Evolutionary conservation across 2,113 vertebrate species (phyloP), one percentile per base, ranked within the genome.

Genomic region (Daboia siamensis): DNA sequence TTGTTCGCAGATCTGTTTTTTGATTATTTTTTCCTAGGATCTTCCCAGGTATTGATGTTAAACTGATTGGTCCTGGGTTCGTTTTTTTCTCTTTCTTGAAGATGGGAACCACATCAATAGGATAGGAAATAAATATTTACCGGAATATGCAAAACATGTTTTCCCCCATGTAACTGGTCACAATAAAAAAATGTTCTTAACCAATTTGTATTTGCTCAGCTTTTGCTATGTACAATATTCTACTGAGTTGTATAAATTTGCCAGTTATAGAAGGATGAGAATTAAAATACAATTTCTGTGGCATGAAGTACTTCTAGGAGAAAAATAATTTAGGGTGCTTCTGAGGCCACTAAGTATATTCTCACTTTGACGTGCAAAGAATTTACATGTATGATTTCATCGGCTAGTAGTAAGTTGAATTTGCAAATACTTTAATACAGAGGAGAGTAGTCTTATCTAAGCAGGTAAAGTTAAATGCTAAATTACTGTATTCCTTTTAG

Each of bases 351-450:
- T 95, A 94, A 95, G 88, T 92, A 92, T 95, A 93, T 95, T 94
- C 94, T 97, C 94, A 91, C 95, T 93, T 0, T 95, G 0, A 93
- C 95, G 94, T 96, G 0, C 93, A 91, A 97, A 93, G 90, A 94
- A 96, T 97, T 96, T 94, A 95, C 94, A 94, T 0, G 94, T 94
- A 89, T 95, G 96, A 95, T 96, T 97, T 94, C 56, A 94, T 97
- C 97, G 97, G 96, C 94, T 91, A 97, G 97, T 97, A 98, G 97
- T 97, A 96, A 96, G 97, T 97, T 95, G 96, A 90, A 93, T 95
- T 93, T 97, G 96, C 96, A 96, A 96, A 96, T 96, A 93, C 95
- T 96, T 93, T 93, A 91, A 94, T 95, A 94, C 95, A 91, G 69
- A 1, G 92, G 90, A 92, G 89, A 90, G 8, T 95, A 95, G 95